Evolutionary conservation across 2,113 vertebrate species (phyloP), one percentile per base, ranked within the genome.

Genomic region (Herpetotheres cachinnans): DNA sequence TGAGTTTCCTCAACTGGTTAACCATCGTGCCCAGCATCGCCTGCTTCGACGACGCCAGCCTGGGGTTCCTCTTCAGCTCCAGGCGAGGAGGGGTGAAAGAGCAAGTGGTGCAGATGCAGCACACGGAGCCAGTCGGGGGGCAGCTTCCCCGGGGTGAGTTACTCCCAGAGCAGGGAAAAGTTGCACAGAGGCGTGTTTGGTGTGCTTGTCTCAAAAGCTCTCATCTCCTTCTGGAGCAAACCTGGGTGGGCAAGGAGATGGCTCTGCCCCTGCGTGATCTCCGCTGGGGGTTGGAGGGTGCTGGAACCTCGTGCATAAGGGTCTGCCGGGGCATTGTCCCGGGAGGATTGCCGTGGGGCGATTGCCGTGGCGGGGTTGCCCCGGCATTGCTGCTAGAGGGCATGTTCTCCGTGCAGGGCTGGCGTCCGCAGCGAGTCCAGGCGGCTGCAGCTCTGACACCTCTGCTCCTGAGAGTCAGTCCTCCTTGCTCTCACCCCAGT

Each of bases 1-100:
- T 99, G 94, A 99, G 99, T 92, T 99, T 99, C 97, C 98, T 99
- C 13, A 99, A 99, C 98, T 99, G 99, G 99, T 97, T 99, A 52
- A 99, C 99, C 96, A 98, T 99, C 0, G 98, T 99, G 95, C 99
- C 99, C 90, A 99, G 99, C 96, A 77, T 99, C 2, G 98, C 99
- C 66, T 99, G 99, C 97, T 99, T 99, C 1, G 99, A 99, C 1
- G 99, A 99, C 1, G 79, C 95, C 7, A 96, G 98, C 21, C 95
- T 99, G 93, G 97, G 86, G 3, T 98, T 98, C 91, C 95, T 99
- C 50, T 99, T 99, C 50, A 66, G 97, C 71, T 94, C 94, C 2
- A 32, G 90, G 4, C 71, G 71, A 1, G 86, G 97, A 1, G 87
- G 95, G 46, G 94, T 98, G 47, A 98, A 97, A 65, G 90, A 96